These are phyloP conservation scores for Drosophila sordidula DNA, from an alignment of 2,888 invertebrate species.

Conservation along the genomic window DNA sequence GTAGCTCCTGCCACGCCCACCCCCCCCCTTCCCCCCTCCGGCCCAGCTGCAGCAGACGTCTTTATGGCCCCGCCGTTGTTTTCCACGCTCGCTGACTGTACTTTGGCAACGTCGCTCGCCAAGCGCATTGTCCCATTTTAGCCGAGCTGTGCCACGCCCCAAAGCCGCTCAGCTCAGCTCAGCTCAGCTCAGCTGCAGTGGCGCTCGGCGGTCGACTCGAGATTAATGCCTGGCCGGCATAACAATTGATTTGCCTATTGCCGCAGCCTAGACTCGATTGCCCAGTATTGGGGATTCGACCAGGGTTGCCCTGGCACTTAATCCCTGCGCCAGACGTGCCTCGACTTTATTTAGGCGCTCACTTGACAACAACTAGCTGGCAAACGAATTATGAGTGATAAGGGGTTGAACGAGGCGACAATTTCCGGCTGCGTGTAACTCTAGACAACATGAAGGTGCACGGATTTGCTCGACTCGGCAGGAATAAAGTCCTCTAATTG, in stretches of 20 bases:
- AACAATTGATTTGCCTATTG: slow-evolving; percentile 75
- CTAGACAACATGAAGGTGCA: slow-evolving; percentile 41
- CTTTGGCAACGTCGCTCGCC: slow-evolving; percentile 50
- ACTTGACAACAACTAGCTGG: slow-evolving; percentile 28
- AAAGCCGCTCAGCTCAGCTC: neutral
- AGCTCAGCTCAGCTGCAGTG: slow-evolving; percentile 8
- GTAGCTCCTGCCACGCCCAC: neutral
- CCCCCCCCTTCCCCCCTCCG: neutral
- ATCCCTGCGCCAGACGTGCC: slow-evolving; percentile 44
- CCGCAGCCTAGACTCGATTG: slow-evolving; percentile 34
- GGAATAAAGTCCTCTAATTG: slow-evolving; percentile 25
- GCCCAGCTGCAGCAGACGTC: slow-evolving; percentile 72
- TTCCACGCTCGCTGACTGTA: slow-evolving; percentile 78
- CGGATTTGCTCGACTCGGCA: slow-evolving; percentile 3
- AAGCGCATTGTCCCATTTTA: slow-evolving; percentile 59
- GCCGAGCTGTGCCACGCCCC: slow-evolving; percentile 54
- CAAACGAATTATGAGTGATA: slow-evolving; percentile 41
- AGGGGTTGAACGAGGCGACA: slow-evolving; percentile 37
- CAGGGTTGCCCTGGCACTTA: slow-evolving; percentile 44
- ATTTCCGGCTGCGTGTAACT: slow-evolving; percentile 39
- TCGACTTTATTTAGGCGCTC: slow-evolving; percentile 34
- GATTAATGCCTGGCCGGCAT: slow-evolving; percentile 66
- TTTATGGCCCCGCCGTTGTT: slow-evolving; percentile 75
- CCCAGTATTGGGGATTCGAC: too few relatives aligned
- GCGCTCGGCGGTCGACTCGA: too few relatives aligned